A percentile compares a stretch with the other conserved stretches of the same genome.
phyloP scores from a whole-genome alignment of 2,888 invertebrate genomes.

The Lycaena phlaeas region DNA sequence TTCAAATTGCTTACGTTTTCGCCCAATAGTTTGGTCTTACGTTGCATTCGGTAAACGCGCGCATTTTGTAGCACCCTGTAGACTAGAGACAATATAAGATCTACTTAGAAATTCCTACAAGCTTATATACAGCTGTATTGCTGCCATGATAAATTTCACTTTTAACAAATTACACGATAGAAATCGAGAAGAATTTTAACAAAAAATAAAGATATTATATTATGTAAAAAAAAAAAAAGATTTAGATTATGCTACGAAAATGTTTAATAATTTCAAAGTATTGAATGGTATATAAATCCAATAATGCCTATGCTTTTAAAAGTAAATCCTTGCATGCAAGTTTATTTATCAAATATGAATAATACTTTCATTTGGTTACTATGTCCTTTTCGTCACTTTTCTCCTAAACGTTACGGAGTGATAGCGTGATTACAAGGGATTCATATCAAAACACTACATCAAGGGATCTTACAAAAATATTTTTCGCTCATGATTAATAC shows the following conservation, averaged over 20 bases:
- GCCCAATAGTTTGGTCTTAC: background rate
- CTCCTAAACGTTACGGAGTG: no score
- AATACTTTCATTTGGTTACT: no score
- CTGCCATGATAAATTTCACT: constrained; percentile 12
- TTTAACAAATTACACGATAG: background rate
- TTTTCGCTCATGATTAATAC: constrained; percentile 28
- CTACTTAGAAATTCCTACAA: constrained; percentile 52
- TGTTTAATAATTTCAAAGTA: no score
- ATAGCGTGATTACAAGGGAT: background rate
- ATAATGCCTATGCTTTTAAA: no score
- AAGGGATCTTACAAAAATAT: constrained; percentile 38
- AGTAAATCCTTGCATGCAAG: no score
- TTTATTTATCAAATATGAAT: no score
- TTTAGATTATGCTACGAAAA: no score
- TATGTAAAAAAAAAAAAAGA: no score
- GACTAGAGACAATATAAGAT: constrained; percentile 53
- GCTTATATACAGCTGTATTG: constrained; percentile 47
- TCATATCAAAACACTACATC: constrained; percentile 8
- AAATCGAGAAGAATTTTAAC: background rate
- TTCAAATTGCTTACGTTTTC: background rate
- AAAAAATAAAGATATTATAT: no score
- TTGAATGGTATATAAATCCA: no score
- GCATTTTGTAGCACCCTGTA: constrained; percentile 46
- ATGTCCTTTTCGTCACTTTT: no score
- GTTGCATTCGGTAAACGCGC: constrained; percentile 9